Base-by-base conservation (phyloP, 2,888 invertebrate species). In the Chromoteleia sp. region DNA sequence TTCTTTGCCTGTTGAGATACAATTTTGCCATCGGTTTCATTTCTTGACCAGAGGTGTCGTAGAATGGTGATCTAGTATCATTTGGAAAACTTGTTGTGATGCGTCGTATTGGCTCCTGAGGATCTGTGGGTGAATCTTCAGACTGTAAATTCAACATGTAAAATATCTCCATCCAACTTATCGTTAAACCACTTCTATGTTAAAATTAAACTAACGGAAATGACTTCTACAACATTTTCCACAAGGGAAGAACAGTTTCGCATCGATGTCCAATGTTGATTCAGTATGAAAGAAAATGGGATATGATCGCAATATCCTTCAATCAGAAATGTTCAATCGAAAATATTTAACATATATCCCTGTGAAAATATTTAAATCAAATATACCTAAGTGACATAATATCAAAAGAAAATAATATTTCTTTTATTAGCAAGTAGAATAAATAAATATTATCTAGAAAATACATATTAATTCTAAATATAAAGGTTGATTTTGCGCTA, bases 51-150 rank as follows among this genome's bases (percentile, higher is more conserved):
- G 93, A 92, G 0, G 96, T 94, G 89, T 97, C 95, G 92, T 97
- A 98, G 92, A 99, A 99, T 0, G 99, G 99, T 0, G 98, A 96
- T 78, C 96, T 94, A 0, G 96, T 96, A 92, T 98, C 97, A 92
- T 97, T 97, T 0, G 98, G 98, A 91, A 96, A 97, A 92, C 95
- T 96, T 1, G 96, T 95, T 0, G 98, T 98, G 86, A 99, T 98
- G 77, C 95, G 94, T 87, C 95, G 95, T 93, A 99, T 98, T 84
- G 94, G 94, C 91, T 98, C 97, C 75, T 95, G 95, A 0, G 97
- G 97, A 6, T 93, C 92, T 0, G 96, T 95, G 87, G 96, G 96
- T 0, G 94, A 90, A 90, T 97, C 97, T 0, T 96, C 95, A 0
- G 97, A 96, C 97, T 97, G 88, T 19, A 87, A 81, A 79, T 79